Base-by-base conservation (phyloP, 2,888 invertebrate genomes). In the Oligia fasciuncula region DNA sequence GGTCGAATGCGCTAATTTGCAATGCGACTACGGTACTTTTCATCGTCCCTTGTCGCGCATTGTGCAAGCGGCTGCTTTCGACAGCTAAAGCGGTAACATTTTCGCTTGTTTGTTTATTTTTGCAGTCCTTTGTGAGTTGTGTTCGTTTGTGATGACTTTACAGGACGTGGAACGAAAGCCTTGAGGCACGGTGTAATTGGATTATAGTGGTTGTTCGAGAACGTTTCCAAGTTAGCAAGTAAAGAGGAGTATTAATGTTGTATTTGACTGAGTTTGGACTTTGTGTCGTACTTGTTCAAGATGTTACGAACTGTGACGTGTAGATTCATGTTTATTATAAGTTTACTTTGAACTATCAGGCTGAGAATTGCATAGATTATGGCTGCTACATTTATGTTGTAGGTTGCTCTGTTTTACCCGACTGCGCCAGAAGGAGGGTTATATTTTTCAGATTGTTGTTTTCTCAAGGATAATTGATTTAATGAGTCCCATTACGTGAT, bases 1-100 rank as follows among this genome's bases (percentile, higher is more conserved):
- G 94, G 93, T 91, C 91, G 91, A 93, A 92, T 92, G 94, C 94
- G 91, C 94, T 95, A 94, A 95, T 94, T 94, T 94, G 93, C 93
- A 93, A 92, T 91, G 92, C 90, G 92, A 93, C 92, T 92, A 92
- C 91, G 91, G 89, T 89, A 93, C 93, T 94, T 94, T 93, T 93
- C 93, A 92, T 85, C 90, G 90, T 89, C 88, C 88, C 89, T 87
- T 85, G 89, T 88, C 90, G 89, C 88, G 87, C 90, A 90, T 90
- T 91, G 90, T 90, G 90, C 87, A 87, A 85, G 83, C 86, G 89
- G 87, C 90, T 93, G 93, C 86, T 92, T 91, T 93, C 91, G 92
- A 93, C 92, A 92, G 91, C 89, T 89, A 90, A 90, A 91, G 91
- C 90, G 90, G 88, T 87, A 87, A 89, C 90, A 91, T 91, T 90